These are phyloP conservation scores for Lucilia sericata DNA, from an alignment of 1,140 invertebrate species.

Conservation along the genomic window DNA sequence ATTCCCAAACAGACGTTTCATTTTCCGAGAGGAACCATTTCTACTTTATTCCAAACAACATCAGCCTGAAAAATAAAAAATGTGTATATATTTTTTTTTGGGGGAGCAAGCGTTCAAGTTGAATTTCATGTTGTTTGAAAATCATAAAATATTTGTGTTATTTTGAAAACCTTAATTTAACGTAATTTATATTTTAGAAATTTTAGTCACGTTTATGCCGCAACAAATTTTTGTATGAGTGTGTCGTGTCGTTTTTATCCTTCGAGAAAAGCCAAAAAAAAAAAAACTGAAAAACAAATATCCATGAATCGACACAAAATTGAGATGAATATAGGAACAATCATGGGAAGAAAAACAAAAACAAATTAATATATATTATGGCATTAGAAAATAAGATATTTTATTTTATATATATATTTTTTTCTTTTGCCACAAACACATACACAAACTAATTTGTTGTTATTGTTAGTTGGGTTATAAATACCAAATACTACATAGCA, in stretches of 20 bases:
- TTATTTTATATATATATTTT: not conserved
- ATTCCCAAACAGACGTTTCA: not conserved
- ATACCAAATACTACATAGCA: too few relatives aligned
- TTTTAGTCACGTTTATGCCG: constrained; percentile 21
- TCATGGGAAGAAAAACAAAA: not conserved
- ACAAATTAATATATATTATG: constrained; percentile 15
- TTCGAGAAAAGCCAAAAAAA: constrained; percentile 1
- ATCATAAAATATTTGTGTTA: constrained; percentile 17
- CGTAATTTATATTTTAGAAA: constrained; percentile 23
- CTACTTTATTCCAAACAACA: too few relatives aligned
- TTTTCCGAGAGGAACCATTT: not conserved
- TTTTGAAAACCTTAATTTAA: constrained; percentile 27
- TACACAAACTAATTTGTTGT: too few relatives aligned
- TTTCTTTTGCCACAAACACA: not conserved
- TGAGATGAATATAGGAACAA: not conserved
- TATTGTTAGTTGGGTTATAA: too few relatives aligned
- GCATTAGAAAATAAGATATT: not conserved
- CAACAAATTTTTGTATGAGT: constrained; percentile 13
- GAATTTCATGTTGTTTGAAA: not conserved
- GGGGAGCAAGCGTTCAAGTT: too few relatives aligned
- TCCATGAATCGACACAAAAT: constrained; percentile 16
- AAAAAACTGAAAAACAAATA: not conserved
- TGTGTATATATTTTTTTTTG: too few relatives aligned
- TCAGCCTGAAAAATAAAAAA: too few relatives aligned
- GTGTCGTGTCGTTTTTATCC: not conserved